phyloP scores from a whole-genome alignment of 2,797 vertebrate species.

The Poeciliopsis paucimaculata region DNA sequence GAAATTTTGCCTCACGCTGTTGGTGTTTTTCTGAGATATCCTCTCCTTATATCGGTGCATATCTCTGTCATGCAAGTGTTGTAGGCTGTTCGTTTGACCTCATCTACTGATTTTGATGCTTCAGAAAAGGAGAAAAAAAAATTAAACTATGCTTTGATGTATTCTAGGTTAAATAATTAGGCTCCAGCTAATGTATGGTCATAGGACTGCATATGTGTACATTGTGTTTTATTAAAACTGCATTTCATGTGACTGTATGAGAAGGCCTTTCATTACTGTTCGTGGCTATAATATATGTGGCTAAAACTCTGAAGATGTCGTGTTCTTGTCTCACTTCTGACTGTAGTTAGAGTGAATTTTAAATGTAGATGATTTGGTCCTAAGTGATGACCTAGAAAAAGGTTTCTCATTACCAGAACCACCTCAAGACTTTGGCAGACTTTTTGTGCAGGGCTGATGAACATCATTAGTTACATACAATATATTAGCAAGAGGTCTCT shows the following conservation, averaged over 20 bases:
- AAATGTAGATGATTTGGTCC: not conserved
- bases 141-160: constrained; percentile 74
- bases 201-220: constrained; percentile 86
- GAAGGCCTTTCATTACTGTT: constrained; percentile 65
- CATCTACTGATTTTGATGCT: constrained; percentile 80
- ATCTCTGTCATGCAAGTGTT: constrained; percentile 79
- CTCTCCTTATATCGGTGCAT: constrained; percentile 81
- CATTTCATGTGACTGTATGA: constrained; percentile 81
- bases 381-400: not conserved
- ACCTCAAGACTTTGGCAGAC: not conserved
- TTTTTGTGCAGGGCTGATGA: not conserved
- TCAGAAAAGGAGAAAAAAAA: constrained; percentile 64
- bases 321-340: constrained; percentile 53
- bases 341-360: constrained; percentile 23
- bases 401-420: not conserved
- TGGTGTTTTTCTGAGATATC: constrained; percentile 83
- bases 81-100: constrained; percentile 74
- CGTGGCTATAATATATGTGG: constrained; percentile 61
- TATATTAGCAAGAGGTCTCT: not conserved
- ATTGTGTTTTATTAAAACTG: constrained; percentile 88
- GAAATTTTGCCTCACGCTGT: constrained; percentile 79
- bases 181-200: constrained; percentile 83
- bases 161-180: constrained; percentile 82
- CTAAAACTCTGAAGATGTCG: constrained; percentile 45
- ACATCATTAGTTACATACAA: not conserved